Evolutionary conservation across 2,888 invertebrate genomes (phyloP), one percentile per base, ranked within the genome.

Genomic region (Lasioglossum morio): DNA sequence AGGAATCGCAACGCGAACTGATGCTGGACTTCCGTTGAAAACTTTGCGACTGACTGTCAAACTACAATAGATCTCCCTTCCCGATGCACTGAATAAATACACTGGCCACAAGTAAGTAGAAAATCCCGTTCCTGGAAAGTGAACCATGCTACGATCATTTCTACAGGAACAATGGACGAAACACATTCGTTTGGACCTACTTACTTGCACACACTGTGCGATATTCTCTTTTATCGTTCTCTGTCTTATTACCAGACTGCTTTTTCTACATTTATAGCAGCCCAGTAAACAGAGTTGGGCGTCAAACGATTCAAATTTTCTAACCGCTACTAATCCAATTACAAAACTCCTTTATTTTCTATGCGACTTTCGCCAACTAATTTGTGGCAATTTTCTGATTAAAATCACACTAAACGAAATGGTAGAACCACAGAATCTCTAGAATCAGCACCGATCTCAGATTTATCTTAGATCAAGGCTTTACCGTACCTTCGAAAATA

Each of bases 41-140:
- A 60, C 27, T 72, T 81, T 48, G 46, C 27, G 40, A 81, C 48
- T 63, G 60, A 48, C 60, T 46, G 72, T 60, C 70, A 37, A 60
- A 72, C 77, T 72, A 12, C 60, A 72, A 77, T 70, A 77, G 48
- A 53, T 77, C 37, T n/a, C 37, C 37, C 73, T n/a, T n/a, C 72
- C 63, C 46, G 60, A 43, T 73, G 34, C 60, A 79, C 46, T 16
- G 70, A 70, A 77, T 37, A 70, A 37, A 77, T 53, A 70, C 70
- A 30, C 48, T 37, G 48, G 23, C 34, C 34, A 27, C 34, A 53
- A 69, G 48, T 73, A 73, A 73, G 48, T 73, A 73, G 73, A 48
- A 48, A 73, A 74, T 34, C n/a, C 57, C 74, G 34, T 74, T 57
- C 34, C 34, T 34, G 48, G 48, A 73, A 48, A 34, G 30, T 53